Base-by-base conservation (phyloP, 2,888 invertebrate species). In the Kryphioiulus occultus region DNA sequence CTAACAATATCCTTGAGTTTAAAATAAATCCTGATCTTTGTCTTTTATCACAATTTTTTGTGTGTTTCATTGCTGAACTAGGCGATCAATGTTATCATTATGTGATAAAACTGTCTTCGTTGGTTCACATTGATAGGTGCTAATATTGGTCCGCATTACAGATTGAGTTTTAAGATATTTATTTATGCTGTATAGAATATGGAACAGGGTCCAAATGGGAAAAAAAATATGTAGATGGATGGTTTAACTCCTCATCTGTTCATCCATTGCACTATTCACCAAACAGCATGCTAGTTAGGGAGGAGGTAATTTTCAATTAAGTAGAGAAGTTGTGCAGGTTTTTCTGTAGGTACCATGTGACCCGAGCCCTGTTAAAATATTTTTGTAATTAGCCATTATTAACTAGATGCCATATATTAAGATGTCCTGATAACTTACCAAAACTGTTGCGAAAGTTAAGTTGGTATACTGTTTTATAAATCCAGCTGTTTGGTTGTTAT, bases 341-440 rank as follows among this genome's bases (percentile, higher is more conserved):
- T 59, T 42, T 89, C 86, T 19, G 88, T 85, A 42, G 89, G 89
- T 83, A 89, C 89, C 89, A 89, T 89, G 39, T 89, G 89, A 1
- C 89, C 89, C 12, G 88, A 84, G 30, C 88, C 88, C 88, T 88
- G 30, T 53, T n/a, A n/a, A 53, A 53, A n/a, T 53, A 53, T 15
- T 53, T 15, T 19, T 53, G 10, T 19, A 1, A 53, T 53, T 53
- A n/a, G n/a, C n/a, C 53, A 53, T 53, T 30, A 82, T 30, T 17
- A 30, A 17, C 0, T 82, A 82, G 15, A 26, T 26, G 39, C 15
- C 26, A 9, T 22, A 35, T n/a, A 47, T 42, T 30, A 7, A 12
- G 9, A 1, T 10, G 26, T 39, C 82, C 17, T 86, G 19, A 17
- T 35, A 39, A 30, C 78, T 85, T 86, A 88, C 88, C 88, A 88